phyloP scores from a whole-genome alignment of 2,888 invertebrate species.

The Sialis fuliginosa region DNA sequence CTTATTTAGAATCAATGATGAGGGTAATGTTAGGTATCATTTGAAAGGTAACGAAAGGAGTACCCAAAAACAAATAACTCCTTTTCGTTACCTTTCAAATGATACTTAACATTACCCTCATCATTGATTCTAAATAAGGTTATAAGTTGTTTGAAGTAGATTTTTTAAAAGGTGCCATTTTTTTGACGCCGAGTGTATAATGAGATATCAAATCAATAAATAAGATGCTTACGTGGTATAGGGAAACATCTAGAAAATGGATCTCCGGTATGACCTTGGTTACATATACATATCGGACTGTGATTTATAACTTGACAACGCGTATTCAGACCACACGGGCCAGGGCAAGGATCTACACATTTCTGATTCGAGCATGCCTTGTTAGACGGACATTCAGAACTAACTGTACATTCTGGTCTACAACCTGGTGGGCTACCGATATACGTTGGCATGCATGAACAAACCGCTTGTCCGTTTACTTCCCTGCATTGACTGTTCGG shows the following conservation, averaged over 20 bases:
- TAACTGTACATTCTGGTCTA: slow-evolving; percentile 53
- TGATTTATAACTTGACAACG: slow-evolving; percentile 56
- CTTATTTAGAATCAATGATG: too few relatives aligned
- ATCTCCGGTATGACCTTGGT: slow-evolving; percentile 40
- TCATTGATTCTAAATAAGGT: too few relatives aligned
- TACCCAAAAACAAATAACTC: too few relatives aligned
- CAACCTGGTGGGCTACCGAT: slow-evolving; percentile 50
- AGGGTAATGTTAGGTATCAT: too few relatives aligned
- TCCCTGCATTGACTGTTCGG: slow-evolving; percentile 62
- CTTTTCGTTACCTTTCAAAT: too few relatives aligned
- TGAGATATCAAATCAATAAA: too few relatives aligned
- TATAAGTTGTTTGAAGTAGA: too few relatives aligned
- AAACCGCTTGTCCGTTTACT: slow-evolving; percentile 48
- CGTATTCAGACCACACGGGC: slow-evolving; percentile 55
- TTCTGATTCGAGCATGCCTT: slow-evolving; percentile 50
- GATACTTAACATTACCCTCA: too few relatives aligned
- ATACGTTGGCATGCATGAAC: slow-evolving; percentile 48
- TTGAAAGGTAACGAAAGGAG: too few relatives aligned
- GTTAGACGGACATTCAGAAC: slow-evolving; percentile 49
- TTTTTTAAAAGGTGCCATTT: too few relatives aligned
- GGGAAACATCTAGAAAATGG: slow-evolving; percentile 42
- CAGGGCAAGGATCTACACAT: slow-evolving; percentile 54
- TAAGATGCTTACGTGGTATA: slow-evolving; percentile 25
- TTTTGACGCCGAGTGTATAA: too few relatives aligned
- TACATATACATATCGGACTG: slow-evolving; percentile 51